Base-by-base conservation (phyloP, 2,113 vertebrate genomes). In the Thamnophis sirtalis region DNA sequence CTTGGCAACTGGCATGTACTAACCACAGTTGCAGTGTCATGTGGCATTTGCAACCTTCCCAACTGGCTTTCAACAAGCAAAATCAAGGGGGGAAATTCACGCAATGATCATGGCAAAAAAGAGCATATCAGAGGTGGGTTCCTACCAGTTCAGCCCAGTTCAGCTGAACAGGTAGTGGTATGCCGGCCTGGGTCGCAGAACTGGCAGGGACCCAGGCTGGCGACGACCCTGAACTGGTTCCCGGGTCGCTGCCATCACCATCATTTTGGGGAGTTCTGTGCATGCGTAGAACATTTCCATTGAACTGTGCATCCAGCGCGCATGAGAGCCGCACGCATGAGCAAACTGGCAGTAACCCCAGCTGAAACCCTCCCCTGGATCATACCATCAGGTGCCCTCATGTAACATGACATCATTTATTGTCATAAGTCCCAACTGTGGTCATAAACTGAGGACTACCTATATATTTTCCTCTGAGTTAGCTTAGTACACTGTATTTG, bases 401-500 rank as follows among this genome's bases (percentile, higher is more conserved):
- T 68, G 63, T 68, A 68, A n/a, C 63, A n/a, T 68, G 63, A 68
- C 28, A n/a, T 68, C 63, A 68, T 68, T 68, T 68, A n/a, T 28
- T 68, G 5, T 68, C 10, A 5, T 63, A 13, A 63, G 60, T 63
- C 63, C 10, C 28, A 68, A 33, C 5, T 6, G 28, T 68, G 28
- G 11, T 68, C 28, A 68, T n/a, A 68, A 68, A n/a, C 63, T 0
- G 11, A 68, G 28, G 60, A 68, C 11, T 68, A 68, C 11, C 60
- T 68, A 1, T 93, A 26, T 22, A 5, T 94, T 87, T 51, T 96
- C 53, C 43, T 92, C 93, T 93, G 48, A 80, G 58, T 43, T 17
- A 5, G 4, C 92, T 92, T 95, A 95, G 87, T 95, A 86, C 84
- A 85, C 93, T 84, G 91, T 68, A 87, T 89, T 2, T 49, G 54